These are phyloP conservation scores for Phthorimaea operculella DNA, from an alignment of 1,140 invertebrate species.

Conservation along the genomic window DNA sequence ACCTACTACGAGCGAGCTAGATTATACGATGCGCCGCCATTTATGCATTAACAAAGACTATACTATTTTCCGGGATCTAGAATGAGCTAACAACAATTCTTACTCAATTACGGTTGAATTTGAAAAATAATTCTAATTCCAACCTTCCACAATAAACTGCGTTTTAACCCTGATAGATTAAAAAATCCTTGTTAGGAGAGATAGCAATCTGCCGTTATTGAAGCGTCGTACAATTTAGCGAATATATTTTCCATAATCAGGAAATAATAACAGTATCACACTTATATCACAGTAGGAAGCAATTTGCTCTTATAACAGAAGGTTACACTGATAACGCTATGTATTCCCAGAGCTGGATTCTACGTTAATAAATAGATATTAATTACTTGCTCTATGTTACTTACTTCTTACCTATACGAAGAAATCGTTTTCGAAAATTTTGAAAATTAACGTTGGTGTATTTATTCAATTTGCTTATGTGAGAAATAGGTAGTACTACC, in stretches of 20 bases:
- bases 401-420: too few species aligned
- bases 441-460: too few species aligned
- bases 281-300: slow-evolving; percentile 49
- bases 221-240: neutral
- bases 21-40: slow-evolving; percentile 12
- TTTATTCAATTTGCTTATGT: too few species aligned
- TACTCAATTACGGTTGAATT: neutral
- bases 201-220: neutral
- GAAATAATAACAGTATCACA: neutral
- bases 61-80: neutral
- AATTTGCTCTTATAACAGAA: slow-evolving; percentile 53
- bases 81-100: neutral
- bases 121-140: too few species aligned
- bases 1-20: slow-evolving; percentile 25
- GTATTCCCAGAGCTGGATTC: slow-evolving; percentile 14
- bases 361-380: neutral
- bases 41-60: neutral
- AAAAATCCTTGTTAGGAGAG: neutral
- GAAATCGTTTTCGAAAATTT: too few species aligned
- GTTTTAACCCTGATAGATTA: too few species aligned
- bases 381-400: too few species aligned
- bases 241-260: slow-evolving; percentile 13
- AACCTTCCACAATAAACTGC: too few species aligned
- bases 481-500: too few species aligned
- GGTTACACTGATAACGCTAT: slow-evolving; percentile 53